phyloP scores from a whole-genome alignment of 2,113 vertebrate genomes.

The Cervus canadensis region DNA sequence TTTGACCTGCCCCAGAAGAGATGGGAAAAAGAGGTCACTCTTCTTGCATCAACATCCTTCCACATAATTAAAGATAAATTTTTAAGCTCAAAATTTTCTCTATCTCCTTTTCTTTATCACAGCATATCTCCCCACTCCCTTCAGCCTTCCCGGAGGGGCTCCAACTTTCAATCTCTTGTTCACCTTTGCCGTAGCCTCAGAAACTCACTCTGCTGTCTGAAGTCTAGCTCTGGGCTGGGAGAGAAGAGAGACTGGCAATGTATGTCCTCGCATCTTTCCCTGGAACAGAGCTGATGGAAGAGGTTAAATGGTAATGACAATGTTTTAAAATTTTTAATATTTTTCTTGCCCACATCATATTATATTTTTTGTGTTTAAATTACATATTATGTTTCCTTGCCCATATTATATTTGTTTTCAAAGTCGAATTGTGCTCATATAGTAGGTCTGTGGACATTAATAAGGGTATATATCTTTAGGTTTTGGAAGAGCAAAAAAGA shows the following conservation, averaged over 20 bases:
- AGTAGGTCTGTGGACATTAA: background rate
- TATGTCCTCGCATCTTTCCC: accelerated
- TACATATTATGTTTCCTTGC: background rate
- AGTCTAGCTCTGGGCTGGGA: background rate
- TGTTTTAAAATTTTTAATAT: background rate
- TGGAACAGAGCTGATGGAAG: background rate
- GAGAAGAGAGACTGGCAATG: background rate
- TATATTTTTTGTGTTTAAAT: background rate
- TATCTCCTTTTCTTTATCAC: background rate
- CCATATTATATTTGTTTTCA: background rate
- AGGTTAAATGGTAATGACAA: background rate
- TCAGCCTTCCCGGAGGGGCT: background rate
- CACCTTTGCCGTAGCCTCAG: background rate
- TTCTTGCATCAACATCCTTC: constrained; percentile 56
- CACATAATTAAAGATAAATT: constrained; percentile 44
- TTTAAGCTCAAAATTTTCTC: background rate
- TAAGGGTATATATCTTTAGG: background rate
- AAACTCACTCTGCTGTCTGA: background rate
- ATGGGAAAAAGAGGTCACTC: constrained; percentile 23
- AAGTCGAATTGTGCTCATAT: background rate
- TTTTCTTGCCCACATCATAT: background rate
- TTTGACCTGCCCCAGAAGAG: constrained; percentile 49
- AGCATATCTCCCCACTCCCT: background rate
- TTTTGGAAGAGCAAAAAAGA: background rate
- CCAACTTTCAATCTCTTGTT: background rate